Evolutionary conservation across 2,113 vertebrate genomes (phyloP).

Genomic region (Marcusenius ussheri): DNA sequence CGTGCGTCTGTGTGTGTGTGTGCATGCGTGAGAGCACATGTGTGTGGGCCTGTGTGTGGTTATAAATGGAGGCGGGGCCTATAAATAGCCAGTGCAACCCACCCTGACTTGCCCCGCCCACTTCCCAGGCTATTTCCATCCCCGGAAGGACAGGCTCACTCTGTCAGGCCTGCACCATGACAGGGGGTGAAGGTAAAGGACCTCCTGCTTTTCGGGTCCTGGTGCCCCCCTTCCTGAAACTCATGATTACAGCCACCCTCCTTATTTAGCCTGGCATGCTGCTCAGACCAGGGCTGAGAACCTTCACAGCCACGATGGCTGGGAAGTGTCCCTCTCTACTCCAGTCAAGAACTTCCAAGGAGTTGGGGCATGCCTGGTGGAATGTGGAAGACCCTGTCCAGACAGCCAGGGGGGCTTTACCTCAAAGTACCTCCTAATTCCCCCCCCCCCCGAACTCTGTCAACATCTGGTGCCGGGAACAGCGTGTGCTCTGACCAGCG

Average conservation of each 20-base stretch:
- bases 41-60: background rate
- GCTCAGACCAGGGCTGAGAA: background rate
- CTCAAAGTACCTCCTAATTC: background rate
- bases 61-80: background rate
- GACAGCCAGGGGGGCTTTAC: background rate
- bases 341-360: background rate
- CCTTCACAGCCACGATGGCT: background rate
- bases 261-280: no score
- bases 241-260: background rate
- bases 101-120: background rate
- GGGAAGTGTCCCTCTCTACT: background rate
- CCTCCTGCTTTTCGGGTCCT: background rate
- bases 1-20: constrained; percentile 19
- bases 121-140: background rate
- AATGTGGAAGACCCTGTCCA: background rate
- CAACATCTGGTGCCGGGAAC: background rate
- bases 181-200: background rate
- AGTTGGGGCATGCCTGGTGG: background rate
- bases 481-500: background rate
- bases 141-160: background rate
- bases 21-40: background rate
- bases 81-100: background rate
- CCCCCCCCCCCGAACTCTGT: background rate
- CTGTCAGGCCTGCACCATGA: background rate
- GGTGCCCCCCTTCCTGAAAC: background rate